Evolutionary conservation across 2,888 invertebrate genomes (phyloP), one percentile per base, ranked within the genome.

Genomic region (Fragum whitleyi): DNA sequence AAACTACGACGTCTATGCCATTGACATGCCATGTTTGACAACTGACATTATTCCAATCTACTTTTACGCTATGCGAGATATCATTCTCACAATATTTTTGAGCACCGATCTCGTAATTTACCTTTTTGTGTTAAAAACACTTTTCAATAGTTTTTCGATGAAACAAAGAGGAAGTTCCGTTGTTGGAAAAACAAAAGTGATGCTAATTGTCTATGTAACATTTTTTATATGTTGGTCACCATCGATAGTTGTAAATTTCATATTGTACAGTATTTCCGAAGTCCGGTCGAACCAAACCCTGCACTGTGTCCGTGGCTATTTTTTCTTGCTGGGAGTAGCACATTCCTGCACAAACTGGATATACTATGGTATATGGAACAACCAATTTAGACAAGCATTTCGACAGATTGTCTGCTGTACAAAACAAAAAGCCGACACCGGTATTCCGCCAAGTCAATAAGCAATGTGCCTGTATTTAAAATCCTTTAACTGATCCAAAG

Each of bases 321-420:
- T 23, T 11, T 57, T 21, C n/a, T 14, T 23, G 21, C 5, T 57
- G 5, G 9, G 57, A 21, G 21, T 57, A 7, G 2, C 28, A 57
- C 57, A 57, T 5, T 57, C 57, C 3, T 57, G 57, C 21, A 57
- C 57, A 14, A 57, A 57, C 23, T 57, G 57, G 57, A 11, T 57
- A n/a, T 57, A 23, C 14, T 21, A 57, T 23, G 23, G 57, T 5
- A 57, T 57, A 5, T 57, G 57, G 57, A 57, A 57, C 57, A 23
- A 23, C 11, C 23, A 57, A 2, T 57, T 57, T 57, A n/a, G 23
- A 57, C 2, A 57, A 14, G 57, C 57, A 2, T 57, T 57, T 57
- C 57, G 57, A 7, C 3, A 7, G 6, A 57, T 28, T 23, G 3
- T 57, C 28, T 57, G 57, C 26, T 26, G 11, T 11, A 7, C 3